Percentiles rank a stretch among this genome's conserved stretches.
phyloP scores from a whole-genome alignment of 2,888 invertebrate species.

The Cremastinae sp. region DNA sequence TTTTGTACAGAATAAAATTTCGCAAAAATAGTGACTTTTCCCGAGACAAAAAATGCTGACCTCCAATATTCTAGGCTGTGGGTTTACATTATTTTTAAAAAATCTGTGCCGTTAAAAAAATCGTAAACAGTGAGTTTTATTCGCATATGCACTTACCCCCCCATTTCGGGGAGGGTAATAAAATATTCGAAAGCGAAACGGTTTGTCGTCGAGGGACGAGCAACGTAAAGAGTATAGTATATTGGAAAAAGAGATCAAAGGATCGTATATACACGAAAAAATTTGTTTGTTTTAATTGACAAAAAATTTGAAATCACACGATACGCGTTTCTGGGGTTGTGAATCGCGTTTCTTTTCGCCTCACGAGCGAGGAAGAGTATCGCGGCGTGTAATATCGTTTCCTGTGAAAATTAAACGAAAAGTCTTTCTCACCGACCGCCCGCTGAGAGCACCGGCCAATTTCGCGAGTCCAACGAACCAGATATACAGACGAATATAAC shows the following conservation, averaged over 20 bases:
- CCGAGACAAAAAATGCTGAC: no score
- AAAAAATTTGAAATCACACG: conserved; percentile 44
- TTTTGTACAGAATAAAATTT: no score
- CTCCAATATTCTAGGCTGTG: no score
- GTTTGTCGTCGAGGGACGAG: conserved; percentile 10
- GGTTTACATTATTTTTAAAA: no score
- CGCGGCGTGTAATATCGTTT: conserved; percentile 54
- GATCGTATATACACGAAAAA: conserved; percentile 26
- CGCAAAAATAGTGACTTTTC: no score
- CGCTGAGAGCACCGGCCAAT: conserved; percentile 43
- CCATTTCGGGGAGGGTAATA: background rate
- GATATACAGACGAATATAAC: conserved; percentile 54
- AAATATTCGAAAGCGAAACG: background rate
- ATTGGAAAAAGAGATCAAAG: conserved; percentile 38
- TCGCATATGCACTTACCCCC: background rate
- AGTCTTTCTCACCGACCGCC: conserved; percentile 32
- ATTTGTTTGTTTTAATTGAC: conserved; percentile 50
- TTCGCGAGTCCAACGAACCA: conserved; percentile 59
- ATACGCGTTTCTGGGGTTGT: conserved; percentile 12
- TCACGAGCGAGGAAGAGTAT: conserved; percentile 9
- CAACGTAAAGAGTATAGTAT: conserved; percentile 15
- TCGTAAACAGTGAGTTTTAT: background rate
- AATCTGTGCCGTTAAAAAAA: background rate
- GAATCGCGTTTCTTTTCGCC: background rate
- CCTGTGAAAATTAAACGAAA: conserved; percentile 55